These are phyloP conservation scores for Otocyon megalotis DNA, from an alignment of 2,113 vertebrate genomes.

Conservation along the genomic window DNA sequence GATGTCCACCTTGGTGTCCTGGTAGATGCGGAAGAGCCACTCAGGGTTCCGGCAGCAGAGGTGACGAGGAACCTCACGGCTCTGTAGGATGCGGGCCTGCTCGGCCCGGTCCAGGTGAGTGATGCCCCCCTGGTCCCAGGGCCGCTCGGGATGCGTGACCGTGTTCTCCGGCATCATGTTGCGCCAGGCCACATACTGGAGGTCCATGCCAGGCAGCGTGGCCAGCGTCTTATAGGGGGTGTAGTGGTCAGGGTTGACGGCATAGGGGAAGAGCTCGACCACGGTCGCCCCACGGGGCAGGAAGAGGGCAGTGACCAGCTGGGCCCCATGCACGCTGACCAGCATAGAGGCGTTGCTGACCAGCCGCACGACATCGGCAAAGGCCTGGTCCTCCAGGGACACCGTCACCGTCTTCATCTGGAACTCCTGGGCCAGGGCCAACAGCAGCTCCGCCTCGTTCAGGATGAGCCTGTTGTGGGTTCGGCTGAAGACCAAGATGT, in stretches of 20 bases:
- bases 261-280: conserved; percentile 97
- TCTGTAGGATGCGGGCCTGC: conserved; percentile 93
- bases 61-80: conserved; percentile 94
- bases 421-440: conserved; percentile 96
- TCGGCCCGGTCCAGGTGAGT: conserved; percentile 93
- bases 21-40: conserved; percentile 99
- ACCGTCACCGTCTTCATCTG: conserved; percentile 96
- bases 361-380: conserved; percentile 91
- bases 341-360: conserved; percentile 94
- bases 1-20: conserved; percentile 96
- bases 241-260: conserved; percentile 97
- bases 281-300: conserved; percentile 94
- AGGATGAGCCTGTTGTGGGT: conserved; percentile 95
- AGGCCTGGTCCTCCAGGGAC: conserved; percentile 95
- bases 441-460: conserved; percentile 96
- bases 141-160: conserved; percentile 91
- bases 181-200: conserved; percentile 96
- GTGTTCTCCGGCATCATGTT: conserved; percentile 93
- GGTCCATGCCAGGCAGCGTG: conserved; percentile 96
- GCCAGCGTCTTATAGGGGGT: conserved; percentile 97
- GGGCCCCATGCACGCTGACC: conserved; percentile 98
- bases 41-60: conserved; percentile 98
- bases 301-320: conserved; percentile 95
- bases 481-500: conserved; percentile 96
- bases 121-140: conserved; percentile 98